These are phyloP conservation scores for Parambassis ranga DNA, from an alignment of 2,797 vertebrate species.

Conservation along the genomic window DNA sequence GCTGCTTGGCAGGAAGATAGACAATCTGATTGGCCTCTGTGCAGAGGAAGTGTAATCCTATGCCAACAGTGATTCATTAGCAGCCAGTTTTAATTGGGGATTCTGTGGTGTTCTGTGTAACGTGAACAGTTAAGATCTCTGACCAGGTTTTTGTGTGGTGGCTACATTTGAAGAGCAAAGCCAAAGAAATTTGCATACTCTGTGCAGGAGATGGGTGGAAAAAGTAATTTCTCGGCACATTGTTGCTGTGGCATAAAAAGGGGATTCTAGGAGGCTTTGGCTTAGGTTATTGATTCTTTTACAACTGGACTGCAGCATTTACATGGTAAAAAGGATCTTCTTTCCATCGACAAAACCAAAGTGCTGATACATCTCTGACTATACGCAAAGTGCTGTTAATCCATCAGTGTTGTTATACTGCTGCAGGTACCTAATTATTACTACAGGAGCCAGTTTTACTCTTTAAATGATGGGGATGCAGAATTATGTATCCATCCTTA, in stretches of 20 bases:
- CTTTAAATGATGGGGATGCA: conserved; percentile 8
- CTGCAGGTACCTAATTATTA: conserved; percentile 14
- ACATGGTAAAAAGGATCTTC: conserved; percentile 36
- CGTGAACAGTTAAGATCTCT: conserved; percentile 32
- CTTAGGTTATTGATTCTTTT: conserved; percentile 58
- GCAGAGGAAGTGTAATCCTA: conserved; percentile 27
- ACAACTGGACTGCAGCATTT: conserved; percentile 36
- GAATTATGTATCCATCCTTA: background rate
- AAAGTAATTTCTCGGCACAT: conserved; percentile 33
- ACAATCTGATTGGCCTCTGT: conserved; percentile 43
- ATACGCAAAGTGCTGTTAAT: conserved; percentile 25
- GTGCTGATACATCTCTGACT: conserved; percentile 44
- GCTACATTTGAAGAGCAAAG: conserved; percentile 33
- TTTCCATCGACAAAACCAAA: conserved; percentile 41
- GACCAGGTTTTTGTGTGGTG: conserved; percentile 10
- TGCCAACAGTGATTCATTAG: conserved; percentile 50
- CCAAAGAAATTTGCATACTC: conserved; percentile 36
- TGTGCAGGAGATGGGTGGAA: background rate
- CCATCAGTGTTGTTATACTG: conserved; percentile 20
- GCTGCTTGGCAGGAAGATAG: conserved; percentile 25
- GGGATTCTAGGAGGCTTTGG: conserved; percentile 20
- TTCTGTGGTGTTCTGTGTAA: conserved; percentile 38
- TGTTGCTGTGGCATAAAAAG: conserved; percentile 15
- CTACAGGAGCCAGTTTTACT: conserved; percentile 12
- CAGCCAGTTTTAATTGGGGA: conserved; percentile 50